phyloP scores from a whole-genome alignment of 2,888 invertebrate species.

The Teinopalpus imperialis region DNA sequence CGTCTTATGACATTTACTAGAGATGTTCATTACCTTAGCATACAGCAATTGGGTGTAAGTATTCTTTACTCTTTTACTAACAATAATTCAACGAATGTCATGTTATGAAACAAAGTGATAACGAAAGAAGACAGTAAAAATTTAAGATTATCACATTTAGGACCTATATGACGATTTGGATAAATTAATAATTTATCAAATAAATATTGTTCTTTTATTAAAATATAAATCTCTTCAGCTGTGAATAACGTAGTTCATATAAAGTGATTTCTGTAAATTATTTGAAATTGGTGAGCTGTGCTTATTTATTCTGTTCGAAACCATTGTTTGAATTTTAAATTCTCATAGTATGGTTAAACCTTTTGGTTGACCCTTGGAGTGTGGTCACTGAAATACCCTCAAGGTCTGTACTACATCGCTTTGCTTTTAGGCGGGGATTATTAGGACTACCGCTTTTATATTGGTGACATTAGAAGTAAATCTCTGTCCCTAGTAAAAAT shows the following conservation, averaged over 20 bases:
- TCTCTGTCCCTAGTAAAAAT: conserved; percentile 8
- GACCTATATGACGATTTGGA: no score
- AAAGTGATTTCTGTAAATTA: conserved; percentile 1
- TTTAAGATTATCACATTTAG: no score
- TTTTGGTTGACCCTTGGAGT: conserved; percentile 68
- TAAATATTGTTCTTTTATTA: no score
- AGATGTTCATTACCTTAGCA: no score
- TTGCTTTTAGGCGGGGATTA: conserved; percentile 67
- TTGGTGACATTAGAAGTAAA: conserved; percentile 19
- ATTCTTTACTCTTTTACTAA: no score
- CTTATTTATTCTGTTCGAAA: conserved; percentile 37
- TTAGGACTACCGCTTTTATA: conserved; percentile 34
- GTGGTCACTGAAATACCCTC: conserved; percentile 67
- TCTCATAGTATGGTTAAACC: conserved; percentile 60
- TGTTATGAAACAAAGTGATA: no score
- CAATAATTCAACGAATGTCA: no score
- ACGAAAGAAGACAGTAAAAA: no score
- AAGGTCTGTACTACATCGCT: conserved; percentile 68
- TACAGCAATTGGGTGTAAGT: no score
- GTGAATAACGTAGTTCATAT: background rate
- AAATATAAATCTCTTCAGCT: no score
- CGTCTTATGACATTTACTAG: no score
- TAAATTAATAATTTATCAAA: no score
- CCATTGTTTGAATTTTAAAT: conserved; percentile 40
- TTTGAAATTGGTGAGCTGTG: conserved; percentile 15